Base-by-base conservation (phyloP, 2,113 vertebrate genomes). In the Gasterosteus nipponicus region DNA sequence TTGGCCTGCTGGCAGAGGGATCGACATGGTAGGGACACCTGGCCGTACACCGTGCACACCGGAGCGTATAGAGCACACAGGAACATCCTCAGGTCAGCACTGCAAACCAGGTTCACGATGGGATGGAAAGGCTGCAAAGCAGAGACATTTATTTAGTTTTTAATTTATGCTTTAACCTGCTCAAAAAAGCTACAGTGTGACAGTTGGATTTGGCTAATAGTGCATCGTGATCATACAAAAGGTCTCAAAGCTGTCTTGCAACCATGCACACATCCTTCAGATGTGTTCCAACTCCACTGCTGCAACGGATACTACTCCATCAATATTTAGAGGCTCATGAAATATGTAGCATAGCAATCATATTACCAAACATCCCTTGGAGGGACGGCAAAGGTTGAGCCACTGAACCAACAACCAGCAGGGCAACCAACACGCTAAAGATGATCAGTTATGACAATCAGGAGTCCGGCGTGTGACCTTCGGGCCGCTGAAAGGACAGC, bases 51-150 rank as follows among this genome's bases (percentile, higher is more conserved):
- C 16, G 95, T 95, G 89, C 98, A 99, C 73, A 99, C 95, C 0
- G 98, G 98, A 0, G 96, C 95, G 0, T 98, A 98, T 15, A 99
- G 96, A 0, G 98, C 96, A 35, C 98, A 99, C 61, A 99, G 94
- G 91, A 99, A 99, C 0, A 96, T 96, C 1, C 96, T 94, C 67
- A 99, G 95, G 77, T 99, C 98, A 47, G 89, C 85, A 22, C 97
- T 99, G 87, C 98, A 99, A 75, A 96, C 96, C 90, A 99, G 87
- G 90, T 99, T 99, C 75, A 99, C 97, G 94, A 99, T 96, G 0
- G 98, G 98, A 82, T 99, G 98, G 87, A 99, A 99, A 0, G 97
- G 97, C 98, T 99, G 80, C 7, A 44, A 80, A 4, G 51, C 39
- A 71, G 59, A 57, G 56, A 58, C 44, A 10, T 15, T 3, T 1